These are phyloP conservation scores for Leptinotarsa peninsularis DNA, from an alignment of 2,888 invertebrate genomes.

Conservation along the genomic window DNA sequence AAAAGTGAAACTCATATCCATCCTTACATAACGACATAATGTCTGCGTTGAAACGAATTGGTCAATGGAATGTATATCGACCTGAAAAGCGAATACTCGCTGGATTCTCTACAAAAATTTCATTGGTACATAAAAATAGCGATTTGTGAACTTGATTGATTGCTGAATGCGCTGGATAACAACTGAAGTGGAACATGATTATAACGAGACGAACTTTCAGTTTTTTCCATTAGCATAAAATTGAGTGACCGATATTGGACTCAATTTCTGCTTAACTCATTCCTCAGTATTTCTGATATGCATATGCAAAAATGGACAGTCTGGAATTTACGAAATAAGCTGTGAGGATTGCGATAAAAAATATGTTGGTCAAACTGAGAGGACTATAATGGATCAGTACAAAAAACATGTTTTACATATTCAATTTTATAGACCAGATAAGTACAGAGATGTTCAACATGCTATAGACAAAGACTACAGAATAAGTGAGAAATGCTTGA, in stretches of 20 bases:
- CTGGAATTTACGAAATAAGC: too few species aligned
- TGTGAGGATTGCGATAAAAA: too few species aligned
- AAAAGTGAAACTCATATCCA: conserved; percentile 14
- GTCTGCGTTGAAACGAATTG: background rate
- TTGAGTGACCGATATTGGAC: background rate
- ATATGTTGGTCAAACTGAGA: too few species aligned
- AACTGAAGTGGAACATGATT: conserved; percentile 10
- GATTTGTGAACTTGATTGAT: conserved; percentile 10
- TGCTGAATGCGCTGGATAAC: background rate
- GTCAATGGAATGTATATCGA: background rate
- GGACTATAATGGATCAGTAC: too few species aligned
- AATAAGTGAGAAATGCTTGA: too few species aligned
- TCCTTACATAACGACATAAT: conserved; percentile 12
- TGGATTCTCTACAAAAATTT: background rate
- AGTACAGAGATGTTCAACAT: too few species aligned
- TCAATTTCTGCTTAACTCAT: too few species aligned
- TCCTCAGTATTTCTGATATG: too few species aligned
- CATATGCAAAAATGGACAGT: too few species aligned
- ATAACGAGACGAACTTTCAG: background rate
- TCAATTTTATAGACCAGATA: too few species aligned
- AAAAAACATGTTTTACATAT: too few species aligned
- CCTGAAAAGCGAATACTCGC: background rate
- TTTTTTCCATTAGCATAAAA: background rate
- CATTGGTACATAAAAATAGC: conserved; percentile 10
- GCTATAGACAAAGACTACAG: too few species aligned